phyloP scores from a whole-genome alignment of 2,888 invertebrate species.

The Tyria jacobaeae region DNA sequence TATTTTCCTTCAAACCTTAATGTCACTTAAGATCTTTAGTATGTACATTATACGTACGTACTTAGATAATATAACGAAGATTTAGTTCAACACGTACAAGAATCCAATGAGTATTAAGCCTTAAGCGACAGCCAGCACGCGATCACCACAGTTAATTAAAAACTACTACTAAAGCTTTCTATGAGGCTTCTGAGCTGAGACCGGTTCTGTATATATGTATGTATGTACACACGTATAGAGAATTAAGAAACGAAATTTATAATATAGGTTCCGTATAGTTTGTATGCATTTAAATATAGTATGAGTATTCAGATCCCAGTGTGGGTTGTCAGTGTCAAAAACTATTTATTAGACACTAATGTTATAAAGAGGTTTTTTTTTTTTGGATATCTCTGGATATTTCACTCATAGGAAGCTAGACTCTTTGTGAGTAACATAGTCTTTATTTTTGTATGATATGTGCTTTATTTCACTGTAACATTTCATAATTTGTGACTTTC shows the following conservation, averaged over 20 bases:
- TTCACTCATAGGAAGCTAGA: no score
- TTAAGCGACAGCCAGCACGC: slow-evolving; percentile 41
- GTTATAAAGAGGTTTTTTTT: no score
- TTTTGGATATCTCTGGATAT: no score
- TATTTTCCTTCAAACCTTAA: background rate
- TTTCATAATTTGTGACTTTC: no score
- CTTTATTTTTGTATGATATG: no score
- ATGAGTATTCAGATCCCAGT: background rate
- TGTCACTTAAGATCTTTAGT: background rate
- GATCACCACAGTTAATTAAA: slow-evolving; percentile 46
- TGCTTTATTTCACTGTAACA: no score
- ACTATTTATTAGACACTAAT: no score
- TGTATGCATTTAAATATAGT: background rate
- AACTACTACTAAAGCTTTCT: slow-evolving; percentile 49
- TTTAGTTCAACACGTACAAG: slow-evolving; percentile 1
- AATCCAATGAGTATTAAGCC: slow-evolving; percentile 6
- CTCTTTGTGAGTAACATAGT: no score
- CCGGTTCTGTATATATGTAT: slow-evolving; percentile 35
- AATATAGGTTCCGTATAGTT: slow-evolving; percentile 31
- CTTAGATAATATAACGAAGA: background rate
- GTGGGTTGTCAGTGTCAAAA: no score
- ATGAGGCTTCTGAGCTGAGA: slow-evolving; percentile 35
- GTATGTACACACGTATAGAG: slow-evolving; percentile 17
- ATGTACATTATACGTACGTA: background rate
- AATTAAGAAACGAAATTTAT: slow-evolving; percentile 8